Evolutionary conservation across 2,888 invertebrate species (phyloP), one percentile per base, ranked within the genome.

Genomic region (Acleris cristana): DNA sequence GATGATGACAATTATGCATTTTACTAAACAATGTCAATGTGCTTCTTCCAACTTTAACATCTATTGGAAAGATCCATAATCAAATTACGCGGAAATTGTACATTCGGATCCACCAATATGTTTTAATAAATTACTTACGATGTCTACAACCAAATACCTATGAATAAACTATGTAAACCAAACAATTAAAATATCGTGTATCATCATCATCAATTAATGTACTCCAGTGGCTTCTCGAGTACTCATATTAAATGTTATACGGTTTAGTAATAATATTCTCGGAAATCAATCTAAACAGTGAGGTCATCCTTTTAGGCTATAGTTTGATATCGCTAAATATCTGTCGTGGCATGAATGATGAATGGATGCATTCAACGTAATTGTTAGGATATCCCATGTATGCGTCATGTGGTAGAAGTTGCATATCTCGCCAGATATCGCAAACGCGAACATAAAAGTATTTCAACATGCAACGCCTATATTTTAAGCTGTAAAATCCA

Each of bases 231-330:
- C 40, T 44, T 21, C 12, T 30, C 44, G 58, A 58, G 12, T 18
- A 12, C 18, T 44, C 23, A 19, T 10, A 58, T 18, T 16, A 58
- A 12, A n/a, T 58, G n/a, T 51, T 51, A 51, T 51, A 51, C 12
- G 12, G 26, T 48, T 44, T 58, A 18, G 48, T 58, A 48, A 61
- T 51, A 30, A 34, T 70, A 14, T 86, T 85, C 86, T 78, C 56
- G 76, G 86, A 86, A 88, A 78, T 79, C 69, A 75, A 78, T 71
- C 71, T 75, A 73, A 74, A 71, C 69, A 65, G 70, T 85, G 82
- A 85, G 77, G 77, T 84, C 81, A 84, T 77, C 71, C 74, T 72
- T 76, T 67, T 68, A 69, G 71, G 67, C 66, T 71, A 74, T 70
- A 73, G 72, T 75, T 73, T 64, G 65, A 74, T 72, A 74, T 77